Percentiles rank a stretch among this genome's conserved stretches.
These are phyloP conservation scores for Caenorhabditis drosophilae DNA, from an alignment of 2,888 invertebrate species.

Conservation along the genomic window DNA sequence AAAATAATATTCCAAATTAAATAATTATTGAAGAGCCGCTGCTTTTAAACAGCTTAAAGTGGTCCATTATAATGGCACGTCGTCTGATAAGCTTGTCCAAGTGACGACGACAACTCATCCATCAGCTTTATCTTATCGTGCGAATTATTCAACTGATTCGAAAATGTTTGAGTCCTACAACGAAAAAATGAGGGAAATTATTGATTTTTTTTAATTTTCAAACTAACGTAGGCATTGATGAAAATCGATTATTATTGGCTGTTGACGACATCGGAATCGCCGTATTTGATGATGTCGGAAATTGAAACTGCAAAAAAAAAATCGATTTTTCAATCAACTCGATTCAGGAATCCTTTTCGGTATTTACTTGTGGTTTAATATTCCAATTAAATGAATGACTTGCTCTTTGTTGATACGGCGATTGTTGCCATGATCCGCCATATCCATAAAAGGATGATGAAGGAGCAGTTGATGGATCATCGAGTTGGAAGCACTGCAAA, in stretches of 20 bases:
- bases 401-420: conserved; percentile 26
- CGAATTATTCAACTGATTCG: too few relatives aligned
- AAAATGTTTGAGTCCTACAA: neutral
- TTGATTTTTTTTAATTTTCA: too few relatives aligned
- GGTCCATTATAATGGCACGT: conserved; percentile 33
- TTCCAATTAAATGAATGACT: conserved; percentile 45
- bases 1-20: too few relatives aligned
- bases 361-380: conserved; percentile 42
- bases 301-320: conserved; percentile 18
- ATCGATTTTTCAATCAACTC: neutral
- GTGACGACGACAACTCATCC: conserved; percentile 30
- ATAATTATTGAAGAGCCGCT: too few relatives aligned
- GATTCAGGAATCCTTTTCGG: too few relatives aligned
- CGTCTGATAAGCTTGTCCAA: conserved; percentile 29
- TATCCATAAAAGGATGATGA: conserved; percentile 50
- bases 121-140: conserved; percentile 34
- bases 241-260: conserved; percentile 12
- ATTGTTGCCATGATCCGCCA: conserved; percentile 38
- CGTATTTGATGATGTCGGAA: neutral
- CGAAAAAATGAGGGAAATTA: neutral
- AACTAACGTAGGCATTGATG: neutral
- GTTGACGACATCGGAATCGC: conserved; percentile 20
- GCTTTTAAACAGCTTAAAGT: too few relatives aligned
- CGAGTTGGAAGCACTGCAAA: conserved; percentile 29
- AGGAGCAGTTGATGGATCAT: conserved; percentile 25